Conservation (phyloP, 2,888 invertebrate genomes). For the Zeuzera pyrina region DNA sequence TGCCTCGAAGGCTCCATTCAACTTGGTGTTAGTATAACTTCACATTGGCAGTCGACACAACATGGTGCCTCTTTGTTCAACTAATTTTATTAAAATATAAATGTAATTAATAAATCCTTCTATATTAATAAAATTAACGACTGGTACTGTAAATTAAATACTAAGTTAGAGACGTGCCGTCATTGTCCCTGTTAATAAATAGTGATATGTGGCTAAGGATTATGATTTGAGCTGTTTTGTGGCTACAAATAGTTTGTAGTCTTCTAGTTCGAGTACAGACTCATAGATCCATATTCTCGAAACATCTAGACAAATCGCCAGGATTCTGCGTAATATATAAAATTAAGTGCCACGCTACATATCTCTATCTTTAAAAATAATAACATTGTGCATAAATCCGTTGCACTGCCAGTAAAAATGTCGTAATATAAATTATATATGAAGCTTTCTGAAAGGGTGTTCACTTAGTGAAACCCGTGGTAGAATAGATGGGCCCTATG, state of each 20-base stretch:
- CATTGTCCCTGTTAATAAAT: slow-evolving; percentile 8
- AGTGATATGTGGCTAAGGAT: slow-evolving; percentile 24
- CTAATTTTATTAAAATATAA: slow-evolving; percentile 17
- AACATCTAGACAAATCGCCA: not conserved
- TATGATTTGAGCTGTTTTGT: not conserved
- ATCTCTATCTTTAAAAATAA: slow-evolving; percentile 39
- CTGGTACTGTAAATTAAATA: slow-evolving; percentile 28
- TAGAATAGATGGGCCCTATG: slow-evolving; percentile 18
- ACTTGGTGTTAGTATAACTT: slow-evolving; percentile 22
- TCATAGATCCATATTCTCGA: not conserved
- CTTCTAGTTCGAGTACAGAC: not conserved
- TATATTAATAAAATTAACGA: slow-evolving; percentile 30
- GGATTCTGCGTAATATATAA: slow-evolving; percentile 33
- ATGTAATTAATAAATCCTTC: slow-evolving; percentile 24
- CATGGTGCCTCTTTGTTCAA: slow-evolving; percentile 17
- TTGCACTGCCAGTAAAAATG: slow-evolving; percentile 61
- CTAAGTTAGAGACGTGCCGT: not conserved
- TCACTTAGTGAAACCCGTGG: no score
- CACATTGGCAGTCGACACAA: slow-evolving; percentile 9
- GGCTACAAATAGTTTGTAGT: not conserved
- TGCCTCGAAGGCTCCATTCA: slow-evolving; percentile 39
- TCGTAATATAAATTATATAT: slow-evolving; percentile 31
- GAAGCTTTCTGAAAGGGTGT: slow-evolving; percentile 40
- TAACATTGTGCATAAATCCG: slow-evolving; percentile 38
- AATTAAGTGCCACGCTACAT: slow-evolving; percentile 52